Percentiles rank a stretch among this genome's conserved stretches.
phyloP scores from a whole-genome alignment of 2,888 invertebrate genomes.

The Limenitis camilla region DNA sequence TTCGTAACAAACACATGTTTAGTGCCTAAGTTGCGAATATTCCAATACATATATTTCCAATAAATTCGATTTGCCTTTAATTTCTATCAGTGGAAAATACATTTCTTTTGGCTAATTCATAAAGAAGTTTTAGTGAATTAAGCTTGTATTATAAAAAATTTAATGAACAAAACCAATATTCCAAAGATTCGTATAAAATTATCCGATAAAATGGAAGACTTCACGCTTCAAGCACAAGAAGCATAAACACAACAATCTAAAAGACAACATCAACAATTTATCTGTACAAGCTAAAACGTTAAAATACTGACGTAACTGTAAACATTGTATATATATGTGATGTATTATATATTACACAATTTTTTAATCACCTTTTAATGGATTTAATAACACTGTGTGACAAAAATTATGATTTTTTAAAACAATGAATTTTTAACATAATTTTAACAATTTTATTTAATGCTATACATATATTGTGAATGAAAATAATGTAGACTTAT shows the following conservation, averaged over 20 bases:
- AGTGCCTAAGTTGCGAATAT: background rate
- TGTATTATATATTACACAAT: too few species aligned
- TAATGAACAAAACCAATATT: slow-evolving; percentile 45
- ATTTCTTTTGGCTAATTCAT: slow-evolving; percentile 16
- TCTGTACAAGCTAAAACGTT: slow-evolving; percentile 20
- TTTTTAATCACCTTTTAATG: too few species aligned
- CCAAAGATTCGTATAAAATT: slow-evolving; percentile 43
- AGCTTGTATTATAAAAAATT: background rate
- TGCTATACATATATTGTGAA: too few species aligned
- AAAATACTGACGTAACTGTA: slow-evolving; percentile 26
- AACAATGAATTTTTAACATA: too few species aligned
- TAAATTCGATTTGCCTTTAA: slow-evolving; percentile 12
- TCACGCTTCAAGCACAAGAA: slow-evolving; percentile 35
- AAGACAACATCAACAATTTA: slow-evolving; percentile 22
- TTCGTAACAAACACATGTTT: slow-evolving; percentile 1
- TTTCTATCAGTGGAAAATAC: background rate
- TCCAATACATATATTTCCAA: slow-evolving; percentile 1
- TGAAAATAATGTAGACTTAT: too few species aligned
- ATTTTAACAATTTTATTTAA: too few species aligned
- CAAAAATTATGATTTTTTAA: too few species aligned
- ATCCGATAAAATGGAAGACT: slow-evolving; percentile 56
- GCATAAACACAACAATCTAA: slow-evolving; percentile 26
- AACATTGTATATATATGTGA: slow-evolving; percentile 14
- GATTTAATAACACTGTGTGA: too few species aligned
- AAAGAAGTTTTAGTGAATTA: too few species aligned